Base-by-base conservation (phyloP, 2,797 vertebrate genomes). In the Lutra lutra region DNA sequence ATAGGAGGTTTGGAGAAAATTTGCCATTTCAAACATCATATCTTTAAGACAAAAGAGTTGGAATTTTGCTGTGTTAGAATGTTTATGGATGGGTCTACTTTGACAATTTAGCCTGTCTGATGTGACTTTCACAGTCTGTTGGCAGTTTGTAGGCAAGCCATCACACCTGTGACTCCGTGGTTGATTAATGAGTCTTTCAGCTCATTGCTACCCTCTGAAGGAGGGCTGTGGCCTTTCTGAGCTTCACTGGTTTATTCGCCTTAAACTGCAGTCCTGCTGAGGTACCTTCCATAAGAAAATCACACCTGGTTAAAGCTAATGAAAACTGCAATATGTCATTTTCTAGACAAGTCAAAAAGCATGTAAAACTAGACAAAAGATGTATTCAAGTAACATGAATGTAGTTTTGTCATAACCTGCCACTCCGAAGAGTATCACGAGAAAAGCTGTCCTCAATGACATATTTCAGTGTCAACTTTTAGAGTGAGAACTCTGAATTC, bases 91-190 rank as follows among this genome's bases (percentile, higher is more conserved):
- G 98, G 96, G 97, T 98, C 98, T 99, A 98, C 82, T 98, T 99
- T 99, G 99, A 99, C 99, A 99, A 98, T 99, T 99, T 98, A 98
- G 98, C 99, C 98, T 99, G 99, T 99, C 99, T 98, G 99, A 99
- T 99, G 99, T 99, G 99, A 99, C 99, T 99, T 99, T 99, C 99
- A 99, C 99, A 99, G 99, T 99, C 99, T 99, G 99, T 98, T 99
- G 99, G 99, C 99, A 99, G 99, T 99, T 99, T 99, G 99, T 99
- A 99, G 99, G 99, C 99, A 99, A 99, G 99, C 98, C 99, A 99
- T 99, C 99, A 99, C 99, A 99, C 99, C 99, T 99, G 99, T 99
- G 99, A 99, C 99, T 99, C 99, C 98, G 98, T 95, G 98, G 99
- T 99, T 99, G 99, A 99, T 99, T 99, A 99, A 99, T 99, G 99